These are phyloP conservation scores for Ceyx erithaca DNA, from an alignment of 2,797 vertebrate species.

Conservation along the genomic window DNA sequence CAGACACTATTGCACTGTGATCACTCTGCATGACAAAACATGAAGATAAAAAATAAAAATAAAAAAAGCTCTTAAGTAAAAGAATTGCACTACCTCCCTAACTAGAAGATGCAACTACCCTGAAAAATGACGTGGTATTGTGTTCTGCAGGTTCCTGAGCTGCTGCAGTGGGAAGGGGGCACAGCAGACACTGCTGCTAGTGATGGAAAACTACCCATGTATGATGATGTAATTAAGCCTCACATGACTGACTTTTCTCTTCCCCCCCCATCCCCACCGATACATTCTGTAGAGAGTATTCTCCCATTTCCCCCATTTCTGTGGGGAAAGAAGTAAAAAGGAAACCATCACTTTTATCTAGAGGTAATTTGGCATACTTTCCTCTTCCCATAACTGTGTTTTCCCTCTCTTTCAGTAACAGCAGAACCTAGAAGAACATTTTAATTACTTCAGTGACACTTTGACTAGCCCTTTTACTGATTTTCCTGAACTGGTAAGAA, in stretches of 20 bases:
- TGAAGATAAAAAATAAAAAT: background rate
- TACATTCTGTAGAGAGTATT: background rate
- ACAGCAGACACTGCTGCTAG: background rate
- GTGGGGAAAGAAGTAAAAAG: background rate
- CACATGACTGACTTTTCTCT: background rate
- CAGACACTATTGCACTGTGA: background rate
- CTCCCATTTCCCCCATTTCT: no score
- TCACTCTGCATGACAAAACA: background rate
- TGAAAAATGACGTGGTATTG: background rate
- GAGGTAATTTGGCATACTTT: background rate
- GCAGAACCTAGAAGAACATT: background rate
- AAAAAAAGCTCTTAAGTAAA: background rate
- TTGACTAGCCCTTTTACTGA: background rate
- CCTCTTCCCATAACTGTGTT: background rate
- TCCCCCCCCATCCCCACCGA: no score
- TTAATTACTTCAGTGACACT: slow-evolving; percentile 1
- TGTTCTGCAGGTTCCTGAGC: background rate
- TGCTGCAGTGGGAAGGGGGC: background rate
- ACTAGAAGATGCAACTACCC: background rate
- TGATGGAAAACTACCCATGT: background rate
- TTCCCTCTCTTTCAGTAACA: background rate
- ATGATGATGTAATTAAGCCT: background rate
- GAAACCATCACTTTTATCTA: background rate
- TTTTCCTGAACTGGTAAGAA: background rate
- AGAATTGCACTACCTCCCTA: background rate